These are phyloP conservation scores for Auanema sp. DNA, from an alignment of 2,888 invertebrate genomes.

Conservation along the genomic window DNA sequence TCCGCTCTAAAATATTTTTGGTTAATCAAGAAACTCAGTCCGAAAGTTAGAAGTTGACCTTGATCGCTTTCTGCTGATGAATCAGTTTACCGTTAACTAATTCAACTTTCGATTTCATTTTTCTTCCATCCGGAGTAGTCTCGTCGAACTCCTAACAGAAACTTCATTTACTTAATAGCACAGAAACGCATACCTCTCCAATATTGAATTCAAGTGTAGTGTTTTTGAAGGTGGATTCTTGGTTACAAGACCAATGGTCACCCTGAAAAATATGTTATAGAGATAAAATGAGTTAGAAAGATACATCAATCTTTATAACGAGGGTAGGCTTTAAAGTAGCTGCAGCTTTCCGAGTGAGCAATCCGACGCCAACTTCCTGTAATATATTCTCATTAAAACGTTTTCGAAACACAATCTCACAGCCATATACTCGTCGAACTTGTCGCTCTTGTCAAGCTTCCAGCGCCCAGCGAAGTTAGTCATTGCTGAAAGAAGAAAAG, in stretches of 20 bases:
- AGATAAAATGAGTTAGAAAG: neutral
- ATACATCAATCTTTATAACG: slow-evolving; percentile 43
- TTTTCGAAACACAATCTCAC: too few species aligned
- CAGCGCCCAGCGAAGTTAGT: slow-evolving; percentile 40
- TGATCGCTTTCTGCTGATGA: slow-evolving; percentile 44
- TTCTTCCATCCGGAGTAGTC: slow-evolving; percentile 51
- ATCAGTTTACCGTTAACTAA: slow-evolving; percentile 43
- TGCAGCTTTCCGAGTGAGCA: slow-evolving; percentile 50
- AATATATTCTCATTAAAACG: neutral
- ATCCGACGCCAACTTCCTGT: slow-evolving; percentile 46
- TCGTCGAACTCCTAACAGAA: slow-evolving; percentile 45
- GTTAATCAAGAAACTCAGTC: neutral
- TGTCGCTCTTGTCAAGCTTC: slow-evolving; percentile 41
- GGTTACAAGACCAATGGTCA: slow-evolving; percentile 37
- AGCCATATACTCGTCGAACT: slow-evolving; percentile 54
- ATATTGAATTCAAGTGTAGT: slow-evolving; percentile 39
- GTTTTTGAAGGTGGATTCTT: slow-evolving; percentile 52
- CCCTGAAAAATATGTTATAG: slow-evolving; percentile 24
- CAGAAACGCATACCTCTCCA: slow-evolving; percentile 21
- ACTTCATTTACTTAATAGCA: neutral
- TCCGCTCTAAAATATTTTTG: slow-evolving; percentile 21
- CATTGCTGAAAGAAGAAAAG: slow-evolving; percentile 15
- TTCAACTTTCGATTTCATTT: slow-evolving; percentile 33
- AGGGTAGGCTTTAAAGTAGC: slow-evolving; percentile 48
- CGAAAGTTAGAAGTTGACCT: slow-evolving; percentile 18